A percentile compares a stretch with the other conserved stretches of the same genome.
Evolutionary conservation across 2,888 invertebrate genomes (phyloP).

Genomic region (Liodrosophila aerea): DNA sequence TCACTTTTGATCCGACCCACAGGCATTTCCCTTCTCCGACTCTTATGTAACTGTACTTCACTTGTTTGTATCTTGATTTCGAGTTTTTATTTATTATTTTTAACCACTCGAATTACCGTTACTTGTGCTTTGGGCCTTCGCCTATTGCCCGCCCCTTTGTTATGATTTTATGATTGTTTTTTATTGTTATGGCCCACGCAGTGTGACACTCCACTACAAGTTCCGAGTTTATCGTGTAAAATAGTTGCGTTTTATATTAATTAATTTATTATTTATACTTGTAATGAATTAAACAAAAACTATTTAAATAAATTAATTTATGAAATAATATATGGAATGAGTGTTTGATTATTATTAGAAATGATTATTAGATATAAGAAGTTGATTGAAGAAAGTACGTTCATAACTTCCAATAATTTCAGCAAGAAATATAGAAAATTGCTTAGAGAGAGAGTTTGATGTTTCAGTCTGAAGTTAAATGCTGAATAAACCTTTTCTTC

Average conservation of each 20-base stretch:
- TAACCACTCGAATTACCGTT: conserved; percentile 35
- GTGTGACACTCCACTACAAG: conserved; percentile 30
- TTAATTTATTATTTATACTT: conserved; percentile 74
- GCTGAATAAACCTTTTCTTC: no score
- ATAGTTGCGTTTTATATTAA: conserved; percentile 67
- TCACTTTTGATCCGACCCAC: no score
- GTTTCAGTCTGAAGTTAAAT: no score
- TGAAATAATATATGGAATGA: conserved; percentile 18
- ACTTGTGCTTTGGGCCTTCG: conserved; percentile 39
- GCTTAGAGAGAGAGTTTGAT: no score
- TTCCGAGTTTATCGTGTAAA: conserved; percentile 54
- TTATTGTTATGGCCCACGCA: conserved; percentile 44
- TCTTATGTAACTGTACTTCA: conserved; percentile 40
- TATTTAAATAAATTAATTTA: conserved; percentile 78
- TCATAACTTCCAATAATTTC: no score
- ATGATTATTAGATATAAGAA: no score
- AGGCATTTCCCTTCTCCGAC: no score
- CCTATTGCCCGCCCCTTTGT: conserved; percentile 39
- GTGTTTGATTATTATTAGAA: no score
- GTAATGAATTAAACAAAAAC: conserved; percentile 68
- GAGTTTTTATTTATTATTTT: conserved; percentile 37
- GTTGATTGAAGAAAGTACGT: no score
- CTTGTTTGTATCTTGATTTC: conserved; percentile 20
- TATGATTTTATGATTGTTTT: conserved; percentile 31
- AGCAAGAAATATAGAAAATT: no score